Percentiles rank a stretch among this genome's conserved stretches.
Conservation (phyloP, 92 coral and sea anemone genomes). For the Porites cylindrica region DNA sequence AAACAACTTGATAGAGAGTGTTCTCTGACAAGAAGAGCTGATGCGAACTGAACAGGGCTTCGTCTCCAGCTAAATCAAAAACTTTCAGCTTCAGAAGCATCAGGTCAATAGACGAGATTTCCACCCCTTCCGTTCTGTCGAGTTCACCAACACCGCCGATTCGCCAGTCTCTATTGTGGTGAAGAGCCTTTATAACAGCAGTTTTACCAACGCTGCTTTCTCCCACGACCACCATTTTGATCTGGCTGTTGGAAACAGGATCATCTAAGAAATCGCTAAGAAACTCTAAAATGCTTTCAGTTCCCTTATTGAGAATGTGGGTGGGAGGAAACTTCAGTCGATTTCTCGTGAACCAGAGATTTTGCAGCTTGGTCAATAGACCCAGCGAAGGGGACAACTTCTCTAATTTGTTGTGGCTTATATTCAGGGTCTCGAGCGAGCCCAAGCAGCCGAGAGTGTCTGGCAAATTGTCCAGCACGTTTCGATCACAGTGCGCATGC, state of each 20-base stretch:
- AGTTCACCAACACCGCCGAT: conserved; percentile 61
- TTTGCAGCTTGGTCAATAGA: conserved; percentile 69
- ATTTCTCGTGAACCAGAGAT: conserved; percentile 68
- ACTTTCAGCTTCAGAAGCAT: conserved; percentile 74
- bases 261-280: conserved; percentile 80
- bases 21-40: conserved; percentile 85
- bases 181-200: conserved; percentile 70
- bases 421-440: conserved; percentile 74
- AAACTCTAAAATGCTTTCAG: conserved; percentile 78
- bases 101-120: conserved; percentile 67
- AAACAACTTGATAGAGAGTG: conserved; percentile 84
- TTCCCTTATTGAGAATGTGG: conserved; percentile 73
- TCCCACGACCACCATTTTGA: conserved; percentile 81
- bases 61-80: conserved; percentile 86
- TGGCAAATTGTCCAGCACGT: conserved; percentile 76
- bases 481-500: conserved; percentile 75
- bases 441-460: conserved; percentile 82
- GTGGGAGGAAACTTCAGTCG: conserved; percentile 79
- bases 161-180: conserved; percentile 72
- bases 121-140: conserved; percentile 73
- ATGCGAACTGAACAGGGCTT: conserved; percentile 65
- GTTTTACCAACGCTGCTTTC: conserved; percentile 84
- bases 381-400: conserved; percentile 86
- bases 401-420: conserved; percentile 78
- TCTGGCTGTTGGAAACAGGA: conserved; percentile 83